Conservation (phyloP, 2,797 vertebrate genomes). For the Falco biarmicus region DNA sequence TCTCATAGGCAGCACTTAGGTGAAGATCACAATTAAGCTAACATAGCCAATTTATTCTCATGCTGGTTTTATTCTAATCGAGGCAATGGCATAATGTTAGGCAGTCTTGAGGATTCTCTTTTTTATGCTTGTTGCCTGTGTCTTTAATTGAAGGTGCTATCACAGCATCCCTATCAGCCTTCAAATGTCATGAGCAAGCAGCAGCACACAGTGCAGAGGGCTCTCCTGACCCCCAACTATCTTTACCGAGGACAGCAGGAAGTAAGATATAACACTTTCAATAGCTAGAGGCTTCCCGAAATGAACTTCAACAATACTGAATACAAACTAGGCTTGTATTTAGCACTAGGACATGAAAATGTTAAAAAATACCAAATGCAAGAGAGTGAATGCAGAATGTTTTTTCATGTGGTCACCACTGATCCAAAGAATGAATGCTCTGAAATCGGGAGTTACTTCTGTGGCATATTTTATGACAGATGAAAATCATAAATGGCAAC, state of each 20-base stretch:
- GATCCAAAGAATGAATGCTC: conserved; percentile 49
- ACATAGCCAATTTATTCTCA: conserved; percentile 24
- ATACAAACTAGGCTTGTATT: background rate
- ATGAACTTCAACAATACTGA: background rate
- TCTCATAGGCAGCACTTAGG: background rate
- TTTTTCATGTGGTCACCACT: conserved; percentile 8
- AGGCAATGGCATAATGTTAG: conserved; percentile 10
- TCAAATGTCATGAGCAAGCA: conserved; percentile 14
- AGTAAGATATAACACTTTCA: background rate
- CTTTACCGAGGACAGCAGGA: background rate
- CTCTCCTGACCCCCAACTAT: background rate
- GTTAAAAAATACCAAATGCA: background rate
- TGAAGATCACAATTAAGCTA: conserved; percentile 35
- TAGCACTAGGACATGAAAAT: background rate
- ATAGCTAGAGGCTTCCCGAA: conserved; percentile 30
- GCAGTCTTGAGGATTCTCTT: conserved; percentile 25
- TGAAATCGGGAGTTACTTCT: conserved; percentile 41
- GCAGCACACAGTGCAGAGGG: background rate
- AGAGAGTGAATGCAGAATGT: background rate
- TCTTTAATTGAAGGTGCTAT: conserved; percentile 29
- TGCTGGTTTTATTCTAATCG: background rate
- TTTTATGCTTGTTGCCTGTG: conserved; percentile 13
- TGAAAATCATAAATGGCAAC: conserved; percentile 42
- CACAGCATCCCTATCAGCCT: background rate
- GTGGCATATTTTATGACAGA: conserved; percentile 60